A percentile compares a stretch with the other conserved stretches of the same genome.
Conservation (phyloP, 2,888 invertebrate genomes). For the Nephrotoma guestfalica region DNA sequence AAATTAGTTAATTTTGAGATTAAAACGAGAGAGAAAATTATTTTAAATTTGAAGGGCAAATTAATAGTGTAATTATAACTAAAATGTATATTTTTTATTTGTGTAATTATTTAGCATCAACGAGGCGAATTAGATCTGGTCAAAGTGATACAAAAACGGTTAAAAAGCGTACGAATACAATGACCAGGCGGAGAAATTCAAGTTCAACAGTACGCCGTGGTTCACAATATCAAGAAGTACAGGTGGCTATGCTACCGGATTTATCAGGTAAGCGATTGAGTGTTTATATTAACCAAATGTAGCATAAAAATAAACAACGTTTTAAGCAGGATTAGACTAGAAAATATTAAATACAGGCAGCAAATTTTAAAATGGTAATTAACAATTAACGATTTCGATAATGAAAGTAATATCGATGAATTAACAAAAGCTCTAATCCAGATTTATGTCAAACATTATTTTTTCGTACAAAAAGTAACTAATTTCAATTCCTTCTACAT, state of each 20-base stretch:
- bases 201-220: slow-evolving; percentile 37
- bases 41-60: neutral
- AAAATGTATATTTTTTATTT: neutral
- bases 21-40: neutral
- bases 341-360: no score
- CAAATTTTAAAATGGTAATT: no score
- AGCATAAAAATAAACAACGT: no score
- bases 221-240: slow-evolving; percentile 42
- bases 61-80: neutral
- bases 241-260: slow-evolving; percentile 67
- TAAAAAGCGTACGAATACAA: slow-evolving; percentile 43
- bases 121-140: slow-evolving; percentile 46
- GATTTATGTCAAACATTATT: no score
- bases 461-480: no score
- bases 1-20: neutral
- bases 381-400: no score
- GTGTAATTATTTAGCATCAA: slow-evolving; percentile 33
- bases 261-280: slow-evolving; percentile 52
- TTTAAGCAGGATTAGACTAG: no score
- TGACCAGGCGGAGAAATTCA: slow-evolving; percentile 36
- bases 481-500: no score
- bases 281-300: neutral
- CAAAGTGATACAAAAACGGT: slow-evolving; percentile 44
- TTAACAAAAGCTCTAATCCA: no score
- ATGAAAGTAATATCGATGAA: no score